A percentile compares a stretch with the other conserved stretches of the same genome.
These are phyloP conservation scores for Ptilonorhynchus violaceus DNA, from an alignment of 2,113 vertebrate species.

Conservation along the genomic window DNA sequence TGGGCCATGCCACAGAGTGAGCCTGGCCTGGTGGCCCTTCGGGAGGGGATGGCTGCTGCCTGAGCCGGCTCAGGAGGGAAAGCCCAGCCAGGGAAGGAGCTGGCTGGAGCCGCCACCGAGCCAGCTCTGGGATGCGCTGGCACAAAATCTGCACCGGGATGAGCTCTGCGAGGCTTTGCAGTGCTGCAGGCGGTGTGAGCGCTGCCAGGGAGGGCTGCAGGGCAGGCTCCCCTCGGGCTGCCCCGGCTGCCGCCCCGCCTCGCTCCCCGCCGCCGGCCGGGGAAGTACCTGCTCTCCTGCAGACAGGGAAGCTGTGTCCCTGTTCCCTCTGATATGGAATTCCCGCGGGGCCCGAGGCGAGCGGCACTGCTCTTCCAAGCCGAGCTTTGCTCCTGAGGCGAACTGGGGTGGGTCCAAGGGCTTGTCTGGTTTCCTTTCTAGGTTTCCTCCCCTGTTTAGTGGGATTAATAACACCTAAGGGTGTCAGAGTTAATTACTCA, in stretches of 20 bases:
- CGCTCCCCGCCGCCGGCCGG: neutral
- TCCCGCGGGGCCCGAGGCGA: neutral
- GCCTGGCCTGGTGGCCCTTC: neutral
- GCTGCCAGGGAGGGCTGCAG: neutral
- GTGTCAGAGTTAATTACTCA: constrained; percentile 46
- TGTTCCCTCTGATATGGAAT: neutral
- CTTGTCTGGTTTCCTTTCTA: constrained; percentile 34
- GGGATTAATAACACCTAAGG: constrained; percentile 52
- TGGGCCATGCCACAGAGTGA: rapidly evolving
- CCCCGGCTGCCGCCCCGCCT: neutral
- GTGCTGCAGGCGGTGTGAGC: neutral
- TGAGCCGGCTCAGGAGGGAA: neutral
- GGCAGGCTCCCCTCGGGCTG: neutral
- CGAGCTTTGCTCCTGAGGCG: neutral
- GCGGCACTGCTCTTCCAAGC: neutral
- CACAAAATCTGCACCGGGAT: neutral
- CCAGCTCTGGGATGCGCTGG: neutral
- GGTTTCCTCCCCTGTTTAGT: constrained; percentile 22
- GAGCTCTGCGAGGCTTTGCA: neutral
- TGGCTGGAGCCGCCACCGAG: neutral
- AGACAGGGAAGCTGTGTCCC: constrained; percentile 17
- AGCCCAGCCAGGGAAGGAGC: neutral
- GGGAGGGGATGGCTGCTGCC: neutral
- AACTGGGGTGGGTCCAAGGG: neutral
- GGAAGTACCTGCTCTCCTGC: constrained; percentile 26